These are phyloP conservation scores for Cheilosia vulpina DNA, from an alignment of 2,888 invertebrate genomes.

Conservation along the genomic window DNA sequence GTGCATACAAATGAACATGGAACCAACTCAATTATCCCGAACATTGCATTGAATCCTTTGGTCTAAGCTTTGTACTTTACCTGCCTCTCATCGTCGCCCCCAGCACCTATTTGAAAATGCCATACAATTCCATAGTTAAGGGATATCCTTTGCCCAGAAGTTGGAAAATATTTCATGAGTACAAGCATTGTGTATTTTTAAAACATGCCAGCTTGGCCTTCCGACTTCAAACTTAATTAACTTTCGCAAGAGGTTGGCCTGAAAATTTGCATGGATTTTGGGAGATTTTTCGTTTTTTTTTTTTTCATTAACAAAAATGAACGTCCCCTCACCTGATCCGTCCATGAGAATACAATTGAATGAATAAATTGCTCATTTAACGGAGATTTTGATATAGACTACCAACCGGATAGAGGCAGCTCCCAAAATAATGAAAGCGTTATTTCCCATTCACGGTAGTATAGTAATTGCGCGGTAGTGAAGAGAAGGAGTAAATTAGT, in stretches of 20 bases:
- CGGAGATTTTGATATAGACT: slow-evolving; percentile 13
- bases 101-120: background rate
- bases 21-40: no score
- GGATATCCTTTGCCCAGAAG: background rate
- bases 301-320: slow-evolving; percentile 1
- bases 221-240: slow-evolving; percentile 4
- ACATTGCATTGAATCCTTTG: no score
- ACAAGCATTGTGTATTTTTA: background rate
- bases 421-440: background rate
- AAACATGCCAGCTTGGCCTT: background rate
- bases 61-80: no score
- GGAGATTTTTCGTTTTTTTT: background rate
- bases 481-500: slow-evolving; percentile 12
- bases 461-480: background rate
- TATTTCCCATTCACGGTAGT: background rate
- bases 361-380: slow-evolving; percentile 51
- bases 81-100: background rate
- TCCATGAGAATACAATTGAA: slow-evolving; percentile 36
- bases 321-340: background rate
- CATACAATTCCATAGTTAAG: background rate
- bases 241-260: background rate
- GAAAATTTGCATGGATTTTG: slow-evolving; percentile 14
- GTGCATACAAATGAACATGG: no score
- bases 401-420: background rate
- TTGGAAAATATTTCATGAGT: background rate